These are phyloP conservation scores for Lysandra bellargus DNA, from an alignment of 2,888 invertebrate genomes.

Conservation along the genomic window DNA sequence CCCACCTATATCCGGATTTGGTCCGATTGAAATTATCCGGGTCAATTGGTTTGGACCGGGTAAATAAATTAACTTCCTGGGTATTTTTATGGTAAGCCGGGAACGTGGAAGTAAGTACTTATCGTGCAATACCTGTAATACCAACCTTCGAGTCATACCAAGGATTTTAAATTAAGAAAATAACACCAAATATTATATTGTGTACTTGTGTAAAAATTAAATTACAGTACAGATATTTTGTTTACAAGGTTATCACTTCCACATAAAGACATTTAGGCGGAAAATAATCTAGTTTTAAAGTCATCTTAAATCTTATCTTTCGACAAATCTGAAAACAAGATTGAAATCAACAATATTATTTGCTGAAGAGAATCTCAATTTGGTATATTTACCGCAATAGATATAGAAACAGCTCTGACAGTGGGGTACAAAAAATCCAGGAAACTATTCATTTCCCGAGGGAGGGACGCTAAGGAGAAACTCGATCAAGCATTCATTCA, in stretches of 20 bases:
- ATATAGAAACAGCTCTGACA: not conserved
- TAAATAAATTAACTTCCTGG: constrained; percentile 73
- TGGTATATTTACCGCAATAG: not conserved
- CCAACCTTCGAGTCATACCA: not conserved
- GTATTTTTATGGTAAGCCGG: constrained; percentile 60
- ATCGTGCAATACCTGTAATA: not conserved
- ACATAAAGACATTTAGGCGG: too few relatives aligned
- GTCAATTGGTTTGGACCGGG: constrained; percentile 62
- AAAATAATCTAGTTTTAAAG: not conserved
- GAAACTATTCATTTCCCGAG: constrained; percentile 58
- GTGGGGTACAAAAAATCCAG: constrained; percentile 40
- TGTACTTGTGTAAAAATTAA: not conserved
- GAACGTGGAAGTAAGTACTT: constrained; percentile 24
- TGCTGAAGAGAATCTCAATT: not conserved
- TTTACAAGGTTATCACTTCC: too few relatives aligned
- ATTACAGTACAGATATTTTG: too few relatives aligned
- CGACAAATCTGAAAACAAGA: not conserved
- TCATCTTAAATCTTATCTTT: not conserved
- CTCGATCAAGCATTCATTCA: constrained; percentile 66
- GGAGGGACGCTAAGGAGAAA: constrained; percentile 51
- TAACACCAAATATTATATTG: not conserved
- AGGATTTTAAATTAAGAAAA: not conserved
- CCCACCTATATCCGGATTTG: constrained; percentile 32
- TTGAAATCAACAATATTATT: not conserved
- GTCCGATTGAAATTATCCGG: constrained; percentile 50